Evolutionary conservation across 2,797 vertebrate genomes (phyloP), one percentile per base, ranked within the genome.

Genomic region (Anguilla obscura): DNA sequence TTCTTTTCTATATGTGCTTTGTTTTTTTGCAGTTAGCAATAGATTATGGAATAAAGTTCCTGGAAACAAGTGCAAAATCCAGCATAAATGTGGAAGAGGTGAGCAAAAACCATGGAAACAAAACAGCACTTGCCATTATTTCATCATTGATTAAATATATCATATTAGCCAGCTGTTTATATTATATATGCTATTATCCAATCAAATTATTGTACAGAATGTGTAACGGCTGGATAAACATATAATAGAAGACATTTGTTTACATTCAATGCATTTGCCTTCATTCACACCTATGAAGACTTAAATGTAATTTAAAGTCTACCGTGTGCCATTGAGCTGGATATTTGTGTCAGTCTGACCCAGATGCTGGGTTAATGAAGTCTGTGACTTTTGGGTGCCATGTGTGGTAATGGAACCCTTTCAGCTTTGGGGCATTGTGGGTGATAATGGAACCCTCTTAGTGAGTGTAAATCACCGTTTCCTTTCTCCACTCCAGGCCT

Each of bases 1-100:
- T 45, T 84, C 16, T 66, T 30, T 14, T 63, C 33, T 24, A 66
- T 86, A 84, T 80, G 3, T 58, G 69, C 1, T 74, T 89, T 83
- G 4, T 71, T 52, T 50, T 84, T 84, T 76, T 87, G 56, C 52
- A 99, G 99, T 94, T 99, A 94, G 99, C 99, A 58, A 99, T 99
- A 93, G 99, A 99, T 95, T 99, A 99, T 80, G 98, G 99, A 88
- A 98, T 99, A 85, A 99, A 99, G 93, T 99, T 99, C 93, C 93
- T 99, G 95, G 99, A 99, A 95, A 99, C 99, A 16, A 99, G 99
- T 91, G 99, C 98, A 90, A 99, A 99, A 95, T 98, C 99, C 84
- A 97, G 99, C 93, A 93, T 98, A 92, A 99, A 99, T 88, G 99
- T 99, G 83, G 98, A 99, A 94, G 98, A 99, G 96, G 98, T 99